Evolutionary conservation across 2,888 invertebrate genomes (phyloP).

Genomic region (Eumacrocentrus americanus): DNA sequence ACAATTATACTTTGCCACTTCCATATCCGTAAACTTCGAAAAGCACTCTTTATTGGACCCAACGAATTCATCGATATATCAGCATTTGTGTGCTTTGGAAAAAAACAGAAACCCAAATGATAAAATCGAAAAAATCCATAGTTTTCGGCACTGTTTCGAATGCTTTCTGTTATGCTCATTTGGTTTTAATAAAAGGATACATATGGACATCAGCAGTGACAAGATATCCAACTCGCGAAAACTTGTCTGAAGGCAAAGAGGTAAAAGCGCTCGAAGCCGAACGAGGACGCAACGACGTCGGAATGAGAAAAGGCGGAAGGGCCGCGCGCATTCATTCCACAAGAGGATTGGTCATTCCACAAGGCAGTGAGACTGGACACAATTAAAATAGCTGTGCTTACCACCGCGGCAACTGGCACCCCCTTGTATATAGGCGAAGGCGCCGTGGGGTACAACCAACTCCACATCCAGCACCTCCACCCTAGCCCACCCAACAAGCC

Average conservation of each 20-base stretch:
- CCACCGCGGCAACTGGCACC: slow-evolving; percentile 45
- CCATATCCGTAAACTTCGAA: neutral
- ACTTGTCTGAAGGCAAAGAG: neutral
- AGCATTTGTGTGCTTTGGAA: neutral
- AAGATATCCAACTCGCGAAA: too few relatives aligned
- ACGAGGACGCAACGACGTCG: slow-evolving; percentile 24
- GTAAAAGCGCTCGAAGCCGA: neutral
- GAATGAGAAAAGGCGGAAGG: slow-evolving; percentile 39
- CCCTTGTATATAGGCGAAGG: slow-evolving; percentile 28
- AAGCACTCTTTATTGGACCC: neutral
- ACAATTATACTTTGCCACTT: neutral
- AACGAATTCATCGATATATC: neutral
- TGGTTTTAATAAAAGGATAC: too few relatives aligned
- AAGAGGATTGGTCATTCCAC: slow-evolving; percentile 48
- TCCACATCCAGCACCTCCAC: neutral
- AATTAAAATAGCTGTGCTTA: slow-evolving; percentile 62
- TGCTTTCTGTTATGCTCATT: too few relatives aligned
- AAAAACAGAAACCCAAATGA: too few relatives aligned
- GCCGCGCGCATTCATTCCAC: slow-evolving; percentile 43
- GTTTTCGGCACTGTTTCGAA: too few relatives aligned
- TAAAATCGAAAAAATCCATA: too few relatives aligned
- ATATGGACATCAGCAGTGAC: too few relatives aligned
- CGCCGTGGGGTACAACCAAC: slow-evolving; percentile 12
- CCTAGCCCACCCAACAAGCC: slow-evolving; percentile 7
- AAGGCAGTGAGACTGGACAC: slow-evolving; percentile 47